Evolutionary conservation across 1,140 invertebrate species (phyloP), one percentile per base, ranked within the genome.

Genomic region (Maconellicoccus hirsutus): DNA sequence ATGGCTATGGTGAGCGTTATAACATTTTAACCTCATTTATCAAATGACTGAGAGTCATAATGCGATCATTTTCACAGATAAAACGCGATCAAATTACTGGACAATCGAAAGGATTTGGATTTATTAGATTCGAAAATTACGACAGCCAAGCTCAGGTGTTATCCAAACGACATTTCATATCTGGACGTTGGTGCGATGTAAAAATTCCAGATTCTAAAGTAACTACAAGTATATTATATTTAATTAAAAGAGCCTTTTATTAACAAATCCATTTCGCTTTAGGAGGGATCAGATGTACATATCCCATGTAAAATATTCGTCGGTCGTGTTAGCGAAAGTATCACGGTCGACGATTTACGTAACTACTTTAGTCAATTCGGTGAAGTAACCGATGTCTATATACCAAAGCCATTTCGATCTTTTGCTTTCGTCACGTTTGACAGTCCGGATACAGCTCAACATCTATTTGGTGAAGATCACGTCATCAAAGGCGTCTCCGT

Each of bases 301-400:
- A 86, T 92, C 78, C 90, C 93, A 59, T 94, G 94, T 78, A 98
- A 98, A 83, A 91, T 97, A 71, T 98, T 97, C 83, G 93, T 98
- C 74, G 94, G 94, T 39, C 87, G 95, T 70, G 94, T 94, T 79
- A 94, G 93, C 19, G 93, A 95, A 84, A 92, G 95, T 78, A 85
- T 96, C 74, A 86, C 87, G 71, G 86, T 89, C 1, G 92, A 94
- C 76, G 93, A 96, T 81, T 84, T 96, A 73, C 86, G 89, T 77
- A 92, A 95, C 77, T 98, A 97, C 85, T 98, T 98, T 81, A 86
- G 87, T 69, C 93, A 96, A 81, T 98, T 89, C 82, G 96, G 96
- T 72, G 93, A 93, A 83, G 93, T 96, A 39, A 93, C 91, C 59
- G 94, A 96, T 85, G 93, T 96, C 52, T 96, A 96, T 81, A 96